phyloP scores from a whole-genome alignment of 2,888 invertebrate species.

The Himalopsyche japonica region DNA sequence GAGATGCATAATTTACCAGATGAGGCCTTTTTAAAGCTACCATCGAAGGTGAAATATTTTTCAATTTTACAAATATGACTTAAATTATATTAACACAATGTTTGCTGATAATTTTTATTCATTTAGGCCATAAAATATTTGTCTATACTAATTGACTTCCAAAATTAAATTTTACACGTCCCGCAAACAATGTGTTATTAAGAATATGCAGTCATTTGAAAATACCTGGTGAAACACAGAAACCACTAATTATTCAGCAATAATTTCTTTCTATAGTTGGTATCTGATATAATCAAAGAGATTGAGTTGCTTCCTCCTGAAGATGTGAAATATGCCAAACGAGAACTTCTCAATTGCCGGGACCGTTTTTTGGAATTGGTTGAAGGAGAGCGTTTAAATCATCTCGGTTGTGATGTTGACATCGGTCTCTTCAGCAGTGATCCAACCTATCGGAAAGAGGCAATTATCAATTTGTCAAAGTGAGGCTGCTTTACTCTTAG shows the following conservation, averaged over 20 bases:
- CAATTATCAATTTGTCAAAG: constrained; percentile 30
- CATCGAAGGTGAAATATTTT: constrained; percentile 21
- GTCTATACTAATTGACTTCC: too few species aligned
- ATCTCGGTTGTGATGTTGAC: constrained; percentile 31
- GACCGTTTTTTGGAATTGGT: constrained; percentile 28
- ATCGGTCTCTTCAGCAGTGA: constrained; percentile 31
- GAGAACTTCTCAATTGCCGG: constrained; percentile 21
- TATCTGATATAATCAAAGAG: constrained; percentile 17
- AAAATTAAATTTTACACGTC: too few species aligned
- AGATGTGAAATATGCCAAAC: not conserved
- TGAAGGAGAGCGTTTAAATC: constrained; percentile 33
- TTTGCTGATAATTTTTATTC: too few species aligned
- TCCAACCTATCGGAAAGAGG: constrained; percentile 22
- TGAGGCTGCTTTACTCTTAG: not conserved
- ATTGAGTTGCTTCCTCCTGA: constrained; percentile 7
- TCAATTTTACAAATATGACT: too few species aligned
- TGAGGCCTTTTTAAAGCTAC: constrained; percentile 29
- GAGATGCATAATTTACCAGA: constrained; percentile 26
- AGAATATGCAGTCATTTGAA: not conserved
- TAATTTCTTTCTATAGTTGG: constrained; percentile 18
- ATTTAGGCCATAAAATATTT: too few species aligned
- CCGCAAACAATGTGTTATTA: not conserved
- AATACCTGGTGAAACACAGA: not conserved
- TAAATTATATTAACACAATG: too few species aligned
- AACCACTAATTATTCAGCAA: not conserved